These are phyloP conservation scores for Alligator mississippiensis DNA, from an alignment of 2,113 vertebrate genomes.

Conservation along the genomic window DNA sequence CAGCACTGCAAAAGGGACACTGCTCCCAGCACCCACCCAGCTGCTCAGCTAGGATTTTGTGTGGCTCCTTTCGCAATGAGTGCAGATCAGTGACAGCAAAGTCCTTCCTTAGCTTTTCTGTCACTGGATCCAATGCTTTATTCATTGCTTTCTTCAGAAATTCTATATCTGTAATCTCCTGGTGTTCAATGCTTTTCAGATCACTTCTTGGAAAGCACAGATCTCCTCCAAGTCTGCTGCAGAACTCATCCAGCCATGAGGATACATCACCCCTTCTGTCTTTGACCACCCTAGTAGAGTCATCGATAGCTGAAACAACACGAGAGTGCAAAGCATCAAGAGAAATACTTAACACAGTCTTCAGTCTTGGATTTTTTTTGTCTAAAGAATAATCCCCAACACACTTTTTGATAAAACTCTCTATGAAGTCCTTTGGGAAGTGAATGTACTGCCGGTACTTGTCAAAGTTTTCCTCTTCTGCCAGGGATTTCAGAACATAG, in stretches of 20 bases:
- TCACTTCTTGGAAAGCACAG: constrained; percentile 44
- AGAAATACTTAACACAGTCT: constrained; percentile 12
- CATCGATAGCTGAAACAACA: constrained; percentile 22
- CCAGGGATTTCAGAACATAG: constrained; percentile 76
- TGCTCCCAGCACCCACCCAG: constrained; percentile 71
- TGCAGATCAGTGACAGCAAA: neutral
- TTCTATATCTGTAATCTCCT: constrained; percentile 50
- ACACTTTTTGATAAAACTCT: constrained; percentile 62
- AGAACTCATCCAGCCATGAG: constrained; percentile 65
- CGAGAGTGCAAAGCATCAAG: constrained; percentile 31
- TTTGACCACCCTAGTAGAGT: constrained; percentile 29
- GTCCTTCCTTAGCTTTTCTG: constrained; percentile 39
- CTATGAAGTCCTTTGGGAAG: constrained; percentile 51
- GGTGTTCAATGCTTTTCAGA: constrained; percentile 50
- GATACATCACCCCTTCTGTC: constrained; percentile 20
- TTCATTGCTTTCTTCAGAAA: constrained; percentile 61
- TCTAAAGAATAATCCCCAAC: constrained; percentile 59
- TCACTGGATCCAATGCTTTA: neutral
- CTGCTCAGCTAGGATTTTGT: constrained; percentile 47
- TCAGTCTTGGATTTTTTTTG: neutral
- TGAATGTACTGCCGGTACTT: constrained; percentile 73
- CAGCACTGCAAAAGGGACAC: constrained; percentile 65
- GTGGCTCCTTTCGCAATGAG: neutral
- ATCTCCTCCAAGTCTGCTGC: constrained; percentile 40
- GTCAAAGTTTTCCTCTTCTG: constrained; percentile 76